Percentiles rank a stretch among this genome's conserved stretches.
Evolutionary conservation across 2,888 invertebrate genomes (phyloP).

Genomic region (Melieria crassipennis): DNA sequence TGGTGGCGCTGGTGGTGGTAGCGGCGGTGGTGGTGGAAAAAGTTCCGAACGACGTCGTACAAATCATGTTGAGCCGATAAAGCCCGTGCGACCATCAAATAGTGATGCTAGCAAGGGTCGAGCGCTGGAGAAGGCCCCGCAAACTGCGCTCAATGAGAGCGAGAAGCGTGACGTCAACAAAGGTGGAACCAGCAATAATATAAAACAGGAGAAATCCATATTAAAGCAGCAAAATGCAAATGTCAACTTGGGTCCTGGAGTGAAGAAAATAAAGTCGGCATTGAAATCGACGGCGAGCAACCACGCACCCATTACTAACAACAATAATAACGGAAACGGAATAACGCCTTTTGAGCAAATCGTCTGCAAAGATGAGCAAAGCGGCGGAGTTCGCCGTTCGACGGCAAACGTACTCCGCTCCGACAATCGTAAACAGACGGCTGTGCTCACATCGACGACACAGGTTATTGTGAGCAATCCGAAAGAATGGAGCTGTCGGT

Average conservation of each 20-base stretch:
- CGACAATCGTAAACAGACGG: slow-evolving; percentile 36
- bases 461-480: slow-evolving; percentile 55
- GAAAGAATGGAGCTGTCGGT: slow-evolving; percentile 72
- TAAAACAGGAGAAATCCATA: slow-evolving; percentile 47
- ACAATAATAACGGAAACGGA: slow-evolving; percentile 31
- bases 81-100: slow-evolving; percentile 24
- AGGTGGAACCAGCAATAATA: slow-evolving; percentile 26
- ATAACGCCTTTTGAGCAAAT: too few species aligned
- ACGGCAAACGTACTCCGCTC: not conserved
- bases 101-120: slow-evolving; percentile 42
- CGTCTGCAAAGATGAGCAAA: too few species aligned
- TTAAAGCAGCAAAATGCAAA: slow-evolving; percentile 38
- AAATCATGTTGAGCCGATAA: slow-evolving; percentile 27
- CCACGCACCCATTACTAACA: slow-evolving; percentile 32
- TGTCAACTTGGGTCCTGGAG: slow-evolving; percentile 7
- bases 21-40: slow-evolving; percentile 27
- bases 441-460: slow-evolving; percentile 45
- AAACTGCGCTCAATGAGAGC: slow-evolving; percentile 24
- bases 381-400: not conserved
- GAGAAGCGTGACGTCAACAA: slow-evolving; percentile 44
- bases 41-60: slow-evolving; percentile 48
- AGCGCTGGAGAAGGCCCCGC: slow-evolving; percentile 47
- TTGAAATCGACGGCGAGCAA: slow-evolving; percentile 29
- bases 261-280: slow-evolving; percentile 34
- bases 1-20: slow-evolving; percentile 40